Conservation (phyloP, 2,113 vertebrate genomes). For the Paramisgurnus dabryanus region DNA sequence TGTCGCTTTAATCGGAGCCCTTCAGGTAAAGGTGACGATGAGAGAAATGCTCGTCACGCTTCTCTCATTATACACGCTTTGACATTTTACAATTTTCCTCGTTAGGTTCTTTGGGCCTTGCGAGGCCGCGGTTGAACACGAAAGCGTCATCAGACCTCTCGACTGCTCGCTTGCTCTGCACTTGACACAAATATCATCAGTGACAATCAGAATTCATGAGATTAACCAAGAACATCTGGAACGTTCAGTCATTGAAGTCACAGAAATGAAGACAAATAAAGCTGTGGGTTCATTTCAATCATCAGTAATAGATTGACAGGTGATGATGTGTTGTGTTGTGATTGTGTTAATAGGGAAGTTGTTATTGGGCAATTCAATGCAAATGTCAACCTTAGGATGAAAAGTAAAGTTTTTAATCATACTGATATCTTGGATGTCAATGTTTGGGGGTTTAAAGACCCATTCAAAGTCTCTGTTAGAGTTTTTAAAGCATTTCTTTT, state of each 20-base stretch:
- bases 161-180: conserved; percentile 47
- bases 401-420: too few relatives aligned
- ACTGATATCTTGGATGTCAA: too few relatives aligned
- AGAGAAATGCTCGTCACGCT: conserved; percentile 41
- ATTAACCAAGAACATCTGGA: conserved; percentile 24
- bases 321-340: background rate
- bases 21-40: conserved; percentile 49
- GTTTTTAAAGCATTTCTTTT: too few relatives aligned
- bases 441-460: too few relatives aligned
- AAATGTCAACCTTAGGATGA: too few relatives aligned
- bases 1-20: conserved; percentile 43
- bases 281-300: background rate
- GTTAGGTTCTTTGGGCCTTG: conserved; percentile 29
- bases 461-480: too few relatives aligned
- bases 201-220: conserved; percentile 47
- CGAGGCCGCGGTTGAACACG: conserved; percentile 36
- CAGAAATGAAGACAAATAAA: conserved; percentile 2
- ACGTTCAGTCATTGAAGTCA: background rate
- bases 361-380: background rate
- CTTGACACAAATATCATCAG: conserved; percentile 57
- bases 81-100: conserved; percentile 54
- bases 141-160: conserved; percentile 40
- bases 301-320: conserved; percentile 11
- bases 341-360: conserved; percentile 1
- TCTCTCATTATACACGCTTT: conserved; percentile 58